A percentile compares a stretch with the other conserved stretches of the same genome.
phyloP scores from a whole-genome alignment of 2,113 vertebrate species.

The Tragelaphus strepsiceros region DNA sequence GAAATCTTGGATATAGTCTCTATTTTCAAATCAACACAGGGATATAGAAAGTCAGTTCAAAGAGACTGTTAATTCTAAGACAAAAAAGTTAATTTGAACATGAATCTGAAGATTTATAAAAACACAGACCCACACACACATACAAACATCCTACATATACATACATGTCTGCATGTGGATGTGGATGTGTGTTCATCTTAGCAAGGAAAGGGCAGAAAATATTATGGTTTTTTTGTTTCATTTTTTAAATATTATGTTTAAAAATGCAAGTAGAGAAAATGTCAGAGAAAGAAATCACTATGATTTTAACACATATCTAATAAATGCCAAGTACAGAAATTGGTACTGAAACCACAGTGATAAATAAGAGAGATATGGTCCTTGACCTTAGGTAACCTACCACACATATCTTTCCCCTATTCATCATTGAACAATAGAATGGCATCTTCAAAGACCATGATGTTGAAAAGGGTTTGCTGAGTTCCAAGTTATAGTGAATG shows the following conservation, averaged over 20 bases:
- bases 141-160: neutral
- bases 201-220: neutral
- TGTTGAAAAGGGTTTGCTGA: neutral
- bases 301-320: neutral
- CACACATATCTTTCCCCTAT: neutral
- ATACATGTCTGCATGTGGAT: neutral
- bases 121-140: neutral
- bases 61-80: neutral
- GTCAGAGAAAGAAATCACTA: neutral
- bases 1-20: neutral
- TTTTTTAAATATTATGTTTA: neutral
- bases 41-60: neutral
- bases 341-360: neutral
- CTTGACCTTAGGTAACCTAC: neutral
- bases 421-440: neutral
- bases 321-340: neutral
- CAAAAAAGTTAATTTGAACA: neutral
- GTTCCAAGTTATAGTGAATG: neutral
- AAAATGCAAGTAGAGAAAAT: neutral
- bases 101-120: neutral
- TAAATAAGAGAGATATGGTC: neutral
- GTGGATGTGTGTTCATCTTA: neutral
- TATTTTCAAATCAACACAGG: neutral
- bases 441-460: neutral
- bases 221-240: neutral